Base-by-base conservation (phyloP, 2,797 vertebrate genomes). In the Pseudochaenichthys georgianus region DNA sequence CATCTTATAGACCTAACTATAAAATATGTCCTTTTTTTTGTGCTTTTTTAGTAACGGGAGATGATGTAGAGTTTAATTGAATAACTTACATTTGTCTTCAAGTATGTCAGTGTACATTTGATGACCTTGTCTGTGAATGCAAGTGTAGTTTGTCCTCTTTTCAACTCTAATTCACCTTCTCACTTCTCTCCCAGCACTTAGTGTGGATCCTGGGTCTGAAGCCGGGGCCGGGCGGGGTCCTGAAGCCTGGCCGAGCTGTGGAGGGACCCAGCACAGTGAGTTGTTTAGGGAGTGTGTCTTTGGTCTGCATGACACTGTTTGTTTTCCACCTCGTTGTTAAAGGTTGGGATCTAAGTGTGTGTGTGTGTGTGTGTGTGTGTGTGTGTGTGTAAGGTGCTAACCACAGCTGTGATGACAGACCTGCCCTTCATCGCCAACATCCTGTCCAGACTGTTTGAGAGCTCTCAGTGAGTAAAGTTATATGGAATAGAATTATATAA, bases 171-270 rank as follows among this genome's bases (percentile, higher is more conserved):
- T 41, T 71, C 21, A 46, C 16, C 4, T 19, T 78, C 23, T 73
- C 7, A 2, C 19, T 43, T 70, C n/a, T 72, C 91, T 90, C 55
- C 43, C 81, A 99, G 98, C 98, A 99, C 94, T 96, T 99, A 84
- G 98, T 99, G 31, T 99, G 98, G 98, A 99, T 99, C 91, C 91
- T 99, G 78, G 98, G 98, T 55, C 94, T 99, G 84, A 99, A 99
- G 82, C 98, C 98, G n/a, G 95, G 95, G 4, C 80, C 95, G 66
- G 98, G 98, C 1, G 98, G 98, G 55, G 97, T 96, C 31, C 92
- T 99, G 88, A 99, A 99, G 89, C 98, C 98, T 13, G 98, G 98
- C 12, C 95, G 98, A 88, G 97, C 98, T 16, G 97, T 97, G 16
- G 98, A 99, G 92, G 98, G 98, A 59, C 98, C 98, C 43, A 99